Conservation (phyloP, 92 coral and sea anemone genomes). For the Epizoanthus illoricatus region DNA sequence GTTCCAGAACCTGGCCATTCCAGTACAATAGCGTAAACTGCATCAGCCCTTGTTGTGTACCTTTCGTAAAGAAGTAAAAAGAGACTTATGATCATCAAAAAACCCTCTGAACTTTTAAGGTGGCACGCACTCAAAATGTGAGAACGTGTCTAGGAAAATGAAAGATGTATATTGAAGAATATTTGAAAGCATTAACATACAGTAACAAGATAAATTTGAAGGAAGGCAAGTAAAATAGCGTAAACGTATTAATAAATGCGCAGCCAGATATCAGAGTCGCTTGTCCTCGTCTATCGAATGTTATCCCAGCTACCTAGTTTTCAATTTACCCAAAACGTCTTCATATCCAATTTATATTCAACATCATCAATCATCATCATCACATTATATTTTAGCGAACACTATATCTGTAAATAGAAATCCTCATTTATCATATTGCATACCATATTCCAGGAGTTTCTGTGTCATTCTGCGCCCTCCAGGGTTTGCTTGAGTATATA, state of each 20-base stretch:
- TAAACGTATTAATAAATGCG: too few species aligned
- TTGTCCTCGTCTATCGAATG: too few species aligned
- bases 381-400: too few species aligned
- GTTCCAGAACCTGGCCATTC: conserved; percentile 79
- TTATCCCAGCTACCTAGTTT: too few species aligned
- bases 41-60: conserved; percentile 78
- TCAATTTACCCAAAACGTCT: too few species aligned
- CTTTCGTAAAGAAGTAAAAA: conserved; percentile 33
- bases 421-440: neutral
- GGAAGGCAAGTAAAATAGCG: too few species aligned
- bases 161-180: neutral
- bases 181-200: neutral
- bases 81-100: neutral
- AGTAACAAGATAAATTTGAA: neutral
- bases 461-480: conserved; percentile 96
- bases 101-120: too few species aligned
- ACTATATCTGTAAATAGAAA: too few species aligned
- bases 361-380: too few species aligned
- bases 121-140: neutral
- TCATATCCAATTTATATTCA: too few species aligned
- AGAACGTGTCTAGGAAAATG: neutral
- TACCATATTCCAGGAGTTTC: conserved; percentile 76
- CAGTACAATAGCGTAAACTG: conserved; percentile 81
- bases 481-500: conserved; percentile 83
- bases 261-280: too few species aligned